A percentile compares a stretch with the other conserved stretches of the same genome.
Conservation (phyloP, 2,113 vertebrate species). For the Amia ocellicauda region DNA sequence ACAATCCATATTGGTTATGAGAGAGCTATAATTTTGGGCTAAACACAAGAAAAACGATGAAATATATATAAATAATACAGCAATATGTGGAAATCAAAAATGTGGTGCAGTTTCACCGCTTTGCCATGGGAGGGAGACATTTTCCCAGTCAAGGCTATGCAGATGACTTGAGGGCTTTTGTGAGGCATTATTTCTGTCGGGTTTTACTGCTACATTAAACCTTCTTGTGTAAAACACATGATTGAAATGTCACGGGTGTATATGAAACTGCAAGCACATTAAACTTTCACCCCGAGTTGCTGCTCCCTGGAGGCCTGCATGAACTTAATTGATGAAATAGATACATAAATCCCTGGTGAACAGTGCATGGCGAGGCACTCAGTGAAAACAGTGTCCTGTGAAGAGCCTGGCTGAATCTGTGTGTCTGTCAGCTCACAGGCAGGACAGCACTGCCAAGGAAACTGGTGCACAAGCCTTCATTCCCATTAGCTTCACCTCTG, state of each 20-base stretch:
- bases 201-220: conserved; percentile 47
- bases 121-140: conserved; percentile 66
- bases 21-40: no score
- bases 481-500: conserved; percentile 12
- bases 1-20: no score
- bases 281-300: conserved; percentile 62
- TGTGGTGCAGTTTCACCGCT: conserved; percentile 12
- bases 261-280: conserved; percentile 74
- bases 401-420: no score
- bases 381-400: conserved; percentile 8
- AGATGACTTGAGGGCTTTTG: conserved; percentile 15
- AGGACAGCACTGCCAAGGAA: no score
- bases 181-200: neutral
- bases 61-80: no score
- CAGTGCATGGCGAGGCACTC: no score
- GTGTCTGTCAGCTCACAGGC: no score
- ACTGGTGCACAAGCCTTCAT: no score
- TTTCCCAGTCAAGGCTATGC: conserved; percentile 37
- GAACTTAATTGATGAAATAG: conserved; percentile 59
- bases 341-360: no score
- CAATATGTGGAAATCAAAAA: no score
- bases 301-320: conserved; percentile 36
- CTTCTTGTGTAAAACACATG: conserved; percentile 62
- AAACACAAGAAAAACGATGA: no score
- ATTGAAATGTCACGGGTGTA: conserved; percentile 74